Conservation (phyloP, 2,888 invertebrate species). For the Dysmachus trigonus region DNA sequence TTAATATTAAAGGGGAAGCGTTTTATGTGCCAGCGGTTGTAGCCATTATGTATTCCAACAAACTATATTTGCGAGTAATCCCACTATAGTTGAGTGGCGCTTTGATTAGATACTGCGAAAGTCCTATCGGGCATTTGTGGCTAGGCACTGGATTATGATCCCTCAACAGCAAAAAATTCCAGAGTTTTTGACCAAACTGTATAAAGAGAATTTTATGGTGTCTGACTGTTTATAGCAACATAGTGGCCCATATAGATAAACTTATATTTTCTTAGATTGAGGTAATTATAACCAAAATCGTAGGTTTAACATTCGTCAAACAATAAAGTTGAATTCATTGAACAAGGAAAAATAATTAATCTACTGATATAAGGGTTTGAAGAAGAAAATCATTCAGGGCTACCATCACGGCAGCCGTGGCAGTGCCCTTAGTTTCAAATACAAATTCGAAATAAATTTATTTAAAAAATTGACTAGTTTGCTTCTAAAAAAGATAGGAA, state of each 20-base stretch:
- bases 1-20: slow-evolving; percentile 29
- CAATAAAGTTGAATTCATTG: too few relatives aligned
- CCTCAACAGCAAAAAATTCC: background rate
- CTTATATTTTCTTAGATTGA: background rate
- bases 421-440: too few relatives aligned
- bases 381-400: too few relatives aligned
- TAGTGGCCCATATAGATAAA: background rate
- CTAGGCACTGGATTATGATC: background rate
- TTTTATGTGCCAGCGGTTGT: background rate
- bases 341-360: too few relatives aligned
- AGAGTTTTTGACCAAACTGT: background rate
- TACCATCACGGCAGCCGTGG: too few relatives aligned
- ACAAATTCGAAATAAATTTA: too few relatives aligned
- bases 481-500: too few relatives aligned
- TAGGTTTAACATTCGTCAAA: too few relatives aligned
- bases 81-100: background rate
- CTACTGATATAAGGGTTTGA: too few relatives aligned
- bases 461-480: too few relatives aligned
- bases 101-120: background rate
- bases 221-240: background rate
- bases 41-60: background rate
- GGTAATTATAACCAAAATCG: background rate
- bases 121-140: background rate
- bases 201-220: background rate
- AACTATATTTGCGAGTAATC: background rate